These are phyloP conservation scores for Seira ritae DNA, from an alignment of 2,888 invertebrate genomes.

Conservation along the genomic window DNA sequence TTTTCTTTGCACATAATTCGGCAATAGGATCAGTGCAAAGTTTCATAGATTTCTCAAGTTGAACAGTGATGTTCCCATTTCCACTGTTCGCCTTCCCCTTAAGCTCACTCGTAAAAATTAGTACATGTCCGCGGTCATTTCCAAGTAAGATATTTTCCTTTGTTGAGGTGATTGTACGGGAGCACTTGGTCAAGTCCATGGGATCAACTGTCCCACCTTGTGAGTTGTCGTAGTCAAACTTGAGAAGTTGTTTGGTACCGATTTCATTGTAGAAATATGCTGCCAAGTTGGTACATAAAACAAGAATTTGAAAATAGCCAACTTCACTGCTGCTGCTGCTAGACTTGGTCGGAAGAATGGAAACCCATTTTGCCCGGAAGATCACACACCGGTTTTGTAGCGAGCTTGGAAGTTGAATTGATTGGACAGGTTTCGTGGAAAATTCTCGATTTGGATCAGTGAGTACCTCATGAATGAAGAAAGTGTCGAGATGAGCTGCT, in stretches of 20 bases:
- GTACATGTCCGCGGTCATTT: conserved; percentile 56
- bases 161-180: conserved; percentile 31
- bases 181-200: conserved; percentile 35
- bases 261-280: conserved; percentile 64
- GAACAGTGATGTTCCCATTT: conserved; percentile 15
- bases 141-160: conserved; percentile 49
- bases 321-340: too few species aligned
- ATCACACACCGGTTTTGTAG: conserved; percentile 50
- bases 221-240: conserved; percentile 56
- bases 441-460: conserved; percentile 37
- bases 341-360: not conserved
- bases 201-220: not conserved
- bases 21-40: conserved; percentile 55
- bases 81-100: not conserved
- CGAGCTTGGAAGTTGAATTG: conserved; percentile 52
- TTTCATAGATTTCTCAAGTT: conserved; percentile 40
- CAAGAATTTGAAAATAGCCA: conserved; percentile 29
- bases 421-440: conserved; percentile 43
- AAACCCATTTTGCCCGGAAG: conserved; percentile 25
- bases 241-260: conserved; percentile 60
- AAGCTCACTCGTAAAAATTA: conserved; percentile 23
- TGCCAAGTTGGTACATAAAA: conserved; percentile 57
- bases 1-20: conserved; percentile 46
- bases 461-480: conserved; percentile 55
- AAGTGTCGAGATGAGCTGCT: conserved; percentile 49